Percentiles rank a stretch among this genome's conserved stretches.
phyloP scores from a whole-genome alignment of 2,888 invertebrate genomes.

The Altica lythri region DNA sequence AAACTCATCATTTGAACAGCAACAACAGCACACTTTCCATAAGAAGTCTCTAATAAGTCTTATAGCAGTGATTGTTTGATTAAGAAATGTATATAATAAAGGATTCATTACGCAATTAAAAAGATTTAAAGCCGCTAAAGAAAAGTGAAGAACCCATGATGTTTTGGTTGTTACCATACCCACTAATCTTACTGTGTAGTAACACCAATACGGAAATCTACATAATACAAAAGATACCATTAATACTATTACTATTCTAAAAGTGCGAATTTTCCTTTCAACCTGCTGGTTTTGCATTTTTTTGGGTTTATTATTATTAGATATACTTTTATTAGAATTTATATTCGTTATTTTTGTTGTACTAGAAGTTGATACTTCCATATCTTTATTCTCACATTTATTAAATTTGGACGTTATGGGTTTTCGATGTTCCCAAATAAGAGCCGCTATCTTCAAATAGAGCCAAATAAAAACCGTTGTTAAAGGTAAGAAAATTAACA shows the following conservation, averaged over 20 bases:
- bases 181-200: conserved; percentile 57
- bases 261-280: conserved; percentile 62
- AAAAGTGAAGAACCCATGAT: conserved; percentile 59
- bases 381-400: conserved; percentile 34
- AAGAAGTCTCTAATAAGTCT: conserved; percentile 48
- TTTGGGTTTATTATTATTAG: conserved; percentile 31
- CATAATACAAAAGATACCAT: conserved; percentile 62
- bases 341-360: conserved; percentile 38
- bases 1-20: conserved; percentile 52
- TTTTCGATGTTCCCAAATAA: conserved; percentile 59
- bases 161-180: conserved; percentile 42
- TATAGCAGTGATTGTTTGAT: conserved; percentile 56
- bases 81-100: conserved; percentile 64
- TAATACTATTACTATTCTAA: conserved; percentile 62
- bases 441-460: conserved; percentile 59
- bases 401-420: conserved; percentile 41
- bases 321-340: conserved; percentile 19
- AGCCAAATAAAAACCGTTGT: conserved; percentile 59
- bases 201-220: conserved; percentile 61
- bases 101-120: conserved; percentile 64
- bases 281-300: conserved; percentile 45
- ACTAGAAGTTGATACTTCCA: conserved; percentile 43
- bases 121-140: conserved; percentile 60
- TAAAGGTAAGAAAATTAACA: conserved; percentile 59
- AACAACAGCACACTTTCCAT: conserved; percentile 52